phyloP scores from a whole-genome alignment of 2,888 invertebrate genomes.

The Caradrina clavipalpis region DNA sequence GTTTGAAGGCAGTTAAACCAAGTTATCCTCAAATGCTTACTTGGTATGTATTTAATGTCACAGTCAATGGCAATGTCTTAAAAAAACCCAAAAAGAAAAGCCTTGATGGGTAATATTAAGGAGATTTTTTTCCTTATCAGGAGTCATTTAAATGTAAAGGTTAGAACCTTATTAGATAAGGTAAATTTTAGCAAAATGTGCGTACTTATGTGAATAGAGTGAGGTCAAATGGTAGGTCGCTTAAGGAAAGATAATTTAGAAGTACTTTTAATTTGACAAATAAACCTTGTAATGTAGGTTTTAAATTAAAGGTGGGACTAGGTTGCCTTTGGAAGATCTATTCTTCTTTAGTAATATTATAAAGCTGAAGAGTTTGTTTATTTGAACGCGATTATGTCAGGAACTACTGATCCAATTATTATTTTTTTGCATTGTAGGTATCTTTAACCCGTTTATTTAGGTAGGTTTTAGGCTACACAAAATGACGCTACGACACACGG shows the following conservation, averaged over 20 bases:
- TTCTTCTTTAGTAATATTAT: too few species aligned
- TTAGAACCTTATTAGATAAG: conserved; percentile 3
- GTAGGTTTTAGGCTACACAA: too few species aligned
- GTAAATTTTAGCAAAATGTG: conserved; percentile 30
- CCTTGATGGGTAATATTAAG: conserved; percentile 32
- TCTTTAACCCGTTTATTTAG: too few species aligned
- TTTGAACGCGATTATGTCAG: too few species aligned
- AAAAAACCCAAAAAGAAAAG: conserved; percentile 1
- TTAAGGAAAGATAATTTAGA: neutral
- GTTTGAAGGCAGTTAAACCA: neutral
- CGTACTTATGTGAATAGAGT: neutral
- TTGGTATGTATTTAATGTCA: neutral
- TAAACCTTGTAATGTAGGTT: neutral
- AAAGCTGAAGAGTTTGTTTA: too few species aligned
- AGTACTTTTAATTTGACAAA: neutral
- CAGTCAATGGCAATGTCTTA: neutral
- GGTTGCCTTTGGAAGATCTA: too few species aligned
- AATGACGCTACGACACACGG: too few species aligned
- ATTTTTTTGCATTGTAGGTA: too few species aligned
- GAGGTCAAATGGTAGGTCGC: conserved; percentile 14
- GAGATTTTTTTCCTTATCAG: conserved; percentile 24
- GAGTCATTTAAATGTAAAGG: conserved; percentile 7
- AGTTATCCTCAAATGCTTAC: conserved; percentile 4
- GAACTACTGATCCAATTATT: too few species aligned
- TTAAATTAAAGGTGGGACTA: neutral